Evolutionary conservation across 2,797 vertebrate species (phyloP).

Genomic region (Squalus acanthias): DNA sequence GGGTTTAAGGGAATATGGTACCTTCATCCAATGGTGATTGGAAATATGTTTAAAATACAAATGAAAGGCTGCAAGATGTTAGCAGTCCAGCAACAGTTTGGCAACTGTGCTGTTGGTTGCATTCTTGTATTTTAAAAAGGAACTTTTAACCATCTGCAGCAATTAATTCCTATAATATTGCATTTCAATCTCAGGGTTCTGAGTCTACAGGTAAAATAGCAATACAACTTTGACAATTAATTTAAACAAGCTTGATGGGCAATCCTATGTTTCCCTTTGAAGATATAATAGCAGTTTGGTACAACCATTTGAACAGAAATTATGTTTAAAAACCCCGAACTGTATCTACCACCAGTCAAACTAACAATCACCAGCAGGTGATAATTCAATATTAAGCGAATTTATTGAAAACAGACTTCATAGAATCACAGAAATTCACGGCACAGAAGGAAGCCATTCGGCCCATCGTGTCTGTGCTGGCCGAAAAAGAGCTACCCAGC

Average conservation of each 20-base stretch:
- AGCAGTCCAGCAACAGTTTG: neutral
- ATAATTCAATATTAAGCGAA: neutral
- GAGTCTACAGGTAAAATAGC: neutral
- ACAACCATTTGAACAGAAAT: neutral
- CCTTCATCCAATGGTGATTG: neutral
- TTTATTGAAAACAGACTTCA: neutral
- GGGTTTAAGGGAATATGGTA: neutral
- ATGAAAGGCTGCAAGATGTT: neutral
- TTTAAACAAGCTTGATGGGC: neutral
- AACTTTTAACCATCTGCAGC: neutral
- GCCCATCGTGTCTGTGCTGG: too few relatives aligned
- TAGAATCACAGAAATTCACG: too few relatives aligned
- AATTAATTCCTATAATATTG: neutral
- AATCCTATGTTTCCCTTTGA: neutral
- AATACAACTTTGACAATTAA: neutral
- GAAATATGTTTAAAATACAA: neutral
- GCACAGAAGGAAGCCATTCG: too few relatives aligned
- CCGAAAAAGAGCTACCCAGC: too few relatives aligned
- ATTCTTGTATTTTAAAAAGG: neutral
- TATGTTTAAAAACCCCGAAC: neutral
- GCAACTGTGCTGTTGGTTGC: too few relatives aligned
- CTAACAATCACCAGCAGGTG: too few relatives aligned
- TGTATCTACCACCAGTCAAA: too few relatives aligned
- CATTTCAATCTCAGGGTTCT: neutral
- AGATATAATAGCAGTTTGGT: neutral